Evolutionary conservation across 1,140 invertebrate species (phyloP), one percentile per base, ranked within the genome.

Genomic region (Chelonus insularis): DNA sequence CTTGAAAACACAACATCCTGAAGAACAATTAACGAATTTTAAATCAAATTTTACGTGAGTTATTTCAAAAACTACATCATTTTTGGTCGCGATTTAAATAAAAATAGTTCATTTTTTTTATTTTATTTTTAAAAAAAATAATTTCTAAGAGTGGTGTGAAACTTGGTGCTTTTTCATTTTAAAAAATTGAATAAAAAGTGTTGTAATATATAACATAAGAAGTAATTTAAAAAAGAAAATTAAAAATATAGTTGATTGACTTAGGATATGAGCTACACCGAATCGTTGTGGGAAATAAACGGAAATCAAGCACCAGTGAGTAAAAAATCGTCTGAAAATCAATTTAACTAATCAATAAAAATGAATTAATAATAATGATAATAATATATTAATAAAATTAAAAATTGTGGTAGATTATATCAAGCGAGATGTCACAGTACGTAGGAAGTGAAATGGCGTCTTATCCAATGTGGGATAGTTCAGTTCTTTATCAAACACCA

Each of bases 381-480:
- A 25, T 21, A 37, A 18, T 57, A 20, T 41, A 43, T 43, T 43
- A 45, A 60, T n/a, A 21, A 45, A 29, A 0, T 8, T 32, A 23
- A 43, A 36, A 29, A 51, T 50, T 29, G 43, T 36, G 9, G 52
- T 52, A 80, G 77, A 71, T 79, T 63, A 79, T 79, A 72, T 71
- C 73, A 34, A 64, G 72, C 54, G 78, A 80, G 25, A 79, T 80
- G 77, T 77, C 78, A 50, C 78, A 79, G 43, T 81, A 81, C 71
- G 72, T 80, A 2, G 74, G 74, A 64, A 72, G 71, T 60, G 79
- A 81, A 41, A 68, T 81, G 14, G 69, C 74, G 45, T 72, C 65
- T 61, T 80, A 80, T 43, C 75, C 78, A 20, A 76, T 81, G 71
- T 81, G 79, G 78, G 78, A 80, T 55, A 78, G 77, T 70, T 78